Conservation (phyloP, 2,113 vertebrate species). For the Pangasianodon gigas region DNA sequence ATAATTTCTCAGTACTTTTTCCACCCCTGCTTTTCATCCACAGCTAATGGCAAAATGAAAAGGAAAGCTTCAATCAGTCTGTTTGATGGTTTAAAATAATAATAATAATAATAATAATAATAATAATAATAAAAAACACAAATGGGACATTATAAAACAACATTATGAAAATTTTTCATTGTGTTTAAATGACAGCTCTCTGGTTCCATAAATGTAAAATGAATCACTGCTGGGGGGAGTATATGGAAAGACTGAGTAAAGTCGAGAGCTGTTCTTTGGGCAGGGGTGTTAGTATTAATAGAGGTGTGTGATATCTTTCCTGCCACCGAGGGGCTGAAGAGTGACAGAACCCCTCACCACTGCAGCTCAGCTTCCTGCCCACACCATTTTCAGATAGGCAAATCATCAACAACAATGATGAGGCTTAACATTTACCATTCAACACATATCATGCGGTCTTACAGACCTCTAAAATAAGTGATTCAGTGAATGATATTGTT, state of each 20-base stretch:
- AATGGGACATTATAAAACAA: neutral
- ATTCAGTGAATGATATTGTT: neutral
- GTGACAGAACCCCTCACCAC: neutral
- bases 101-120: conserved; percentile 1
- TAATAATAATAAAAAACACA: neutral
- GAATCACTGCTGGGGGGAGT: conserved; percentile 5
- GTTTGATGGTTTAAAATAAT: neutral
- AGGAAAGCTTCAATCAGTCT: neutral
- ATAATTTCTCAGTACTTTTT: neutral
- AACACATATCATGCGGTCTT: neutral
- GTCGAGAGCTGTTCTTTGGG: neutral
- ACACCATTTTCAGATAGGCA: conserved; percentile 22
- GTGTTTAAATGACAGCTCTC: neutral
- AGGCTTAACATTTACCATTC: neutral
- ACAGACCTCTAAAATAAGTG: neutral
- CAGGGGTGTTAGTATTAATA: conserved; percentile 31
- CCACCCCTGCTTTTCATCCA: neutral
- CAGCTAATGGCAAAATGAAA: too few relatives aligned
- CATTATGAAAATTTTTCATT: neutral
- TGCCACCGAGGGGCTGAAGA: conserved; percentile 2
- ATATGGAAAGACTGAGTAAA: conserved; percentile 51
- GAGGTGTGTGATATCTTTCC: conserved; percentile 25
- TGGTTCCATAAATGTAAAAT: neutral
- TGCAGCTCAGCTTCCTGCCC: conserved; percentile 24
- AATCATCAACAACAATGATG: conserved; percentile 15